Evolutionary conservation across 2,797 vertebrate genomes (phyloP).

Genomic region (Falco rusticolus): DNA sequence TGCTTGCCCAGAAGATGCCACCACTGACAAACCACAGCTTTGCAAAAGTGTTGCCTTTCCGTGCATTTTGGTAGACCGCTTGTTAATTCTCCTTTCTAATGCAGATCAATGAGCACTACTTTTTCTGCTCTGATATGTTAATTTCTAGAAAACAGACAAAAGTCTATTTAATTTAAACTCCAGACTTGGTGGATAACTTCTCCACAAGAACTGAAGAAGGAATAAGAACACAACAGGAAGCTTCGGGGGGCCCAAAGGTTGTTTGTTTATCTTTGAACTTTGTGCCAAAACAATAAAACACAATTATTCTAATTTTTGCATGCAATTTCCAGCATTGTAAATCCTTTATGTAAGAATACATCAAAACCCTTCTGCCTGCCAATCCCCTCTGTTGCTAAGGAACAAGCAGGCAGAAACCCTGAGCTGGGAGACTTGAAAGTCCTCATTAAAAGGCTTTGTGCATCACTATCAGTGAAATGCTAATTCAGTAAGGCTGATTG

Average conservation of each 20-base stretch:
- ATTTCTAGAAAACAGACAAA: conserved; percentile 39
- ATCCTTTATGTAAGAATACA: conserved; percentile 67
- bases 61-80: accelerated
- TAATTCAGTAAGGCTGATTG: conserved; percentile 74
- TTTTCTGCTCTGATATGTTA: background rate
- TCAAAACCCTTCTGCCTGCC: conserved; percentile 71
- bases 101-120: background rate
- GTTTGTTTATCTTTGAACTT: conserved; percentile 72
- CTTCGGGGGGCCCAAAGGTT: conserved; percentile 45
- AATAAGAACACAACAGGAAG: background rate
- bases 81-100: background rate
- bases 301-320: conserved; percentile 70
- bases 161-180: background rate
- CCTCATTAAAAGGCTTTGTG: conserved; percentile 75
- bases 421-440: conserved; percentile 64
- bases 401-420: conserved; percentile 62
- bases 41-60: background rate
- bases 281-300: conserved; percentile 63
- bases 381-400: conserved; percentile 76
- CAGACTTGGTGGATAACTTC: background rate
- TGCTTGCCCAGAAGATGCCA: background rate
- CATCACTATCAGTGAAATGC: conserved; percentile 72
- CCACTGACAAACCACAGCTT: background rate
- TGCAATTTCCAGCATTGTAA: conserved; percentile 58
- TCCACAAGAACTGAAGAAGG: background rate